Percentiles rank a stretch among this genome's conserved stretches.
Evolutionary conservation across 2,797 vertebrate species (phyloP).

Genomic region (Gephyroberyx darwinii): DNA sequence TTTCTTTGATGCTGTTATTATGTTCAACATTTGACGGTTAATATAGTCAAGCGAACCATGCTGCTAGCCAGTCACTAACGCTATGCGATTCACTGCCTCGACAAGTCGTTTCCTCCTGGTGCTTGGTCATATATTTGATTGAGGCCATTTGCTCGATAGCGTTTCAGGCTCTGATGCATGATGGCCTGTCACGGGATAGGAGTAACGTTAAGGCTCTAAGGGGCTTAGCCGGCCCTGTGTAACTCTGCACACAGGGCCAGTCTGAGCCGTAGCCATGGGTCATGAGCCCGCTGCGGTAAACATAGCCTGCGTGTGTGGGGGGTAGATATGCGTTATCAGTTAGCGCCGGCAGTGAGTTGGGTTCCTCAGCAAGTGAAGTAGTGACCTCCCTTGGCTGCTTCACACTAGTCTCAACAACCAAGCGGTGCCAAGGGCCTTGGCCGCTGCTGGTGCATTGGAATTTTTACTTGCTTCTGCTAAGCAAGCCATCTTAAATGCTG

Average conservation of each 20-base stretch:
- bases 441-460: background rate
- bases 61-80: background rate
- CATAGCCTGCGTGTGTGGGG: conserved; percentile 49
- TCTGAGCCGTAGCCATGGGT: conserved; percentile 64
- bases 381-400: conserved; percentile 29
- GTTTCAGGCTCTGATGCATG: conserved; percentile 49
- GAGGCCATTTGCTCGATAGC: conserved; percentile 5
- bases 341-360: conserved; percentile 54
- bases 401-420: conserved; percentile 14
- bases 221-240: conserved; percentile 71
- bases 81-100: background rate
- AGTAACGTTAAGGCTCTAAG: conserved; percentile 72
- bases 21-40: background rate
- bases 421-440: background rate
- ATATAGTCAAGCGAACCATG: background rate
- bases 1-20: background rate
- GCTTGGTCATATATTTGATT: background rate
- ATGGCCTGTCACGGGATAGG: conserved; percentile 70
- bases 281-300: conserved; percentile 68
- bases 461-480: conserved; percentile 5
- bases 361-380: conserved; percentile 37
- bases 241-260: conserved; percentile 61
- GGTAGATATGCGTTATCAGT: conserved; percentile 82
- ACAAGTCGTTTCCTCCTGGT: background rate
- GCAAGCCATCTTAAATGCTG: conserved; percentile 27